Evolutionary conservation across 92 coral and sea anemone genomes (phyloP), one percentile per base, ranked within the genome.

Genomic region (Galaxea fascicularis): DNA sequence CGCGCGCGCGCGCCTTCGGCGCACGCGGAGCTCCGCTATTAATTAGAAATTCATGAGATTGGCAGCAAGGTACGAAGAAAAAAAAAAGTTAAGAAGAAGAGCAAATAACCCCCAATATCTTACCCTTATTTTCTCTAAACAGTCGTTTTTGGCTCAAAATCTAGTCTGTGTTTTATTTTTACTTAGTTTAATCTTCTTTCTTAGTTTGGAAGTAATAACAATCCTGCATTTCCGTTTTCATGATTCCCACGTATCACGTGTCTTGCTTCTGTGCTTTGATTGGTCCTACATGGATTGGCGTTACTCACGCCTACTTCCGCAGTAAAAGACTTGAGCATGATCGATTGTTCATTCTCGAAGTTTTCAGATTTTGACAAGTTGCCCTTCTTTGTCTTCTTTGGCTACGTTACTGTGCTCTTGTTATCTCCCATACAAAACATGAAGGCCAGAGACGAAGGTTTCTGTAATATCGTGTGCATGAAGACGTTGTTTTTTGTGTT

Each of bases 401-500:
- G 75, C 59, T 20, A 13, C 41, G 2, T 6, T 46, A 22, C 71
- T 82, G 79, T 71, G 56, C 47, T 58, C 18, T 14, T 44, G 71
- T 27, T 57, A 17, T 57, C 49, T 24, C 57, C 4, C 31, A 14
- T 15, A 14, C 26, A 27, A 74, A 74, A 20, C 65, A 83, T 49
- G 87, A 73, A 62, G 65, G 74, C 73, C 65, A 62, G 87, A 51
- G 30, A 83, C 31, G 87, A 79, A 30, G 94, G 92, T 39, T 80
- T 87, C 67, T 91, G 94, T 77, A 91, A 91, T 79, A 47, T 91
- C 30, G 70, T 92, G 0, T 93, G 97, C 63, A 79, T 91, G 90
- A 93, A 93, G 87, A 92, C 94, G 11, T 57, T 93, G 65, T 91
- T 91, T 73, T 91, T 93, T 83, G 92, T 93, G 86, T 93, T 91